Base-by-base conservation (phyloP, 2,888 invertebrate species). In the Leucophenga maculata region DNA sequence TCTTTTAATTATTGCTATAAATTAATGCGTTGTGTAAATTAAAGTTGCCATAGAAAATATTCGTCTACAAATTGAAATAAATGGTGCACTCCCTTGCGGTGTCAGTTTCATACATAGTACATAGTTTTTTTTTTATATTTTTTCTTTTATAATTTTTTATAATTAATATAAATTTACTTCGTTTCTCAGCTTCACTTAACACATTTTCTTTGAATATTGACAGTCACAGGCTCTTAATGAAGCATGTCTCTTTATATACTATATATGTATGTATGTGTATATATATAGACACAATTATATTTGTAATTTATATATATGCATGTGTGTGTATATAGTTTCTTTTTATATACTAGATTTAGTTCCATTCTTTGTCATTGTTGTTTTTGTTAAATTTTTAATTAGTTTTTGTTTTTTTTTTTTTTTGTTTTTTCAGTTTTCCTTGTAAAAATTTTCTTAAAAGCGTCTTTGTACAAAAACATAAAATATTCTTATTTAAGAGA, bases 221-320 rank as follows among this genome's bases (percentile, higher is more conserved):
- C 86, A 86, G 86, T 86, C 86, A 85, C 83, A 86, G 85, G 85
- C 85, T 77, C 74, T 83, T 80, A 80, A 76, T 77, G 81, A 83
- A 84, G 85, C 85, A 82, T 75, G 77, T 68, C 75, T 80, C 72
- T 67, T 62, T 65, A 26, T 71, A 68, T 69, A 70, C 65, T 72
- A 69, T 74, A 72, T 75, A 76, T 75, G 71, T n/a, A n/a, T n/a
- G n/a, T n/a, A n/a, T n/a, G n/a, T n/a, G n/a, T n/a, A n/a, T 73
- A 69, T 77, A 55, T 76, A 67, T 77, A 69, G 78, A 67, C 77
- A 70, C 69, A 46, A 64, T 50, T 72, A 44, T 72, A 68, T 73
- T 46, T 64, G 11, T 77, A 46, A 22, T 55, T 73, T 73, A 72
- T 80, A 77, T 76, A 73, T 72, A 74, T 78, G 73, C 76, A 74